A percentile compares a stretch with the other conserved stretches of the same genome.
Evolutionary conservation across 2,113 vertebrate genomes (phyloP).

Genomic region (Grantiella picta): DNA sequence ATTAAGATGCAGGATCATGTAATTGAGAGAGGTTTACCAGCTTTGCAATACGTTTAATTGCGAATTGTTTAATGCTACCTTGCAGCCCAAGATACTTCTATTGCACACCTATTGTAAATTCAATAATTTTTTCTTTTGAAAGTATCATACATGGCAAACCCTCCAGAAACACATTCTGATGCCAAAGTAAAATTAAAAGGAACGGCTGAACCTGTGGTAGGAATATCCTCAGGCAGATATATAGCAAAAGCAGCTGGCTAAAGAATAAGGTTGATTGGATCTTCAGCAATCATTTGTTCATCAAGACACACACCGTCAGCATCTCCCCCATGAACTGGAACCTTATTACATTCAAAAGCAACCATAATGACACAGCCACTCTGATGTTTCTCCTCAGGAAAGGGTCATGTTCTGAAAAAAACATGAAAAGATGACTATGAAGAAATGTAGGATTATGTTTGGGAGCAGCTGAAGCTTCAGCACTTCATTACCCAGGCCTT

Average conservation of each 20-base stretch:
- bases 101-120: background rate
- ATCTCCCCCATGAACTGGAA: background rate
- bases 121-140: background rate
- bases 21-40: background rate
- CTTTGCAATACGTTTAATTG: background rate
- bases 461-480: background rate
- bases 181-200: background rate
- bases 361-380: background rate
- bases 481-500: background rate
- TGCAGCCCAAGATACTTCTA: background rate
- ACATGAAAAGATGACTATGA: rapidly evolving
- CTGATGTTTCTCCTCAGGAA: background rate
- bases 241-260: background rate
- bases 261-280: background rate
- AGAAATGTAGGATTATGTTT: background rate
- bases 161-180: background rate
- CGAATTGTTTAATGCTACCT: background rate
- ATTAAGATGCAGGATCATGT: background rate
- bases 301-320: background rate
- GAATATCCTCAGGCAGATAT: background rate
- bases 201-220: background rate
- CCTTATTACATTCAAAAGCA: background rate
- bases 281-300: background rate
- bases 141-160: background rate
- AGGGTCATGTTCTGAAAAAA: background rate